Conservation (phyloP, 1,140 invertebrate species). For the Patella vulgata region DNA sequence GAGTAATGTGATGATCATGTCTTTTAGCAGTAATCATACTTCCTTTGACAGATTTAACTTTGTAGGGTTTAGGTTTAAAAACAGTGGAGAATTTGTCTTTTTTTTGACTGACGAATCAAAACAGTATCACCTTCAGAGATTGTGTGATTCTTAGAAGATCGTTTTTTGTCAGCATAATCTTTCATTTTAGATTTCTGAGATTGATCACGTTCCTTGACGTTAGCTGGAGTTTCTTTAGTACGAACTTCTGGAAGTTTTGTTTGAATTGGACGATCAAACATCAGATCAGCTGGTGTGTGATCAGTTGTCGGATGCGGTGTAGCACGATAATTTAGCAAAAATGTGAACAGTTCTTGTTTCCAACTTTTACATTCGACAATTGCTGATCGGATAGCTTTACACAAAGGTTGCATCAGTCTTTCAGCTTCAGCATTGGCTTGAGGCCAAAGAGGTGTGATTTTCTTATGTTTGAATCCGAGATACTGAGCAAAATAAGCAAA, state of each 20-base stretch:
- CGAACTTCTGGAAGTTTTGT: too few relatives aligned
- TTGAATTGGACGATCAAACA: too few relatives aligned
- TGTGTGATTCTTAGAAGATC: slow-evolving; percentile 12
- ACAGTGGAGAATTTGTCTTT: slow-evolving; percentile 17
- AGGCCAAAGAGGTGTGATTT: slow-evolving; percentile 30
- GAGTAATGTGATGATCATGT: background rate
- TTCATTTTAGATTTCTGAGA: too few relatives aligned
- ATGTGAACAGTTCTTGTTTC: slow-evolving; percentile 24
- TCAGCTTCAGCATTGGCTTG: slow-evolving; percentile 30
- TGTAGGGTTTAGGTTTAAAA: slow-evolving; percentile 7
- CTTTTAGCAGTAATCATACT: slow-evolving; percentile 18
- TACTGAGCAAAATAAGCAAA: slow-evolving; percentile 32
- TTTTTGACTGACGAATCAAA: slow-evolving; percentile 22
- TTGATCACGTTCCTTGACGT: too few relatives aligned
- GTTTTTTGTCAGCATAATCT: slow-evolving; percentile 4
- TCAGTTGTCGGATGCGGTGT: slow-evolving; percentile 18
- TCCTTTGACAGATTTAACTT: slow-evolving; percentile 10
- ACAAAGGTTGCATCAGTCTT: slow-evolving; percentile 25
- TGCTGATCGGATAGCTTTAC: slow-evolving; percentile 17
- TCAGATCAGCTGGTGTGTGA: background rate
- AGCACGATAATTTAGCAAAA: slow-evolving; percentile 26
- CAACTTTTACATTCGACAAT: slow-evolving; percentile 13
- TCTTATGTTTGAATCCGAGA: slow-evolving; percentile 27
- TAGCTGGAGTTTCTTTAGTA: too few relatives aligned
- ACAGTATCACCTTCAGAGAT: slow-evolving; percentile 17